Conservation (phyloP, 2,888 invertebrate genomes). For the Neria commutata region DNA sequence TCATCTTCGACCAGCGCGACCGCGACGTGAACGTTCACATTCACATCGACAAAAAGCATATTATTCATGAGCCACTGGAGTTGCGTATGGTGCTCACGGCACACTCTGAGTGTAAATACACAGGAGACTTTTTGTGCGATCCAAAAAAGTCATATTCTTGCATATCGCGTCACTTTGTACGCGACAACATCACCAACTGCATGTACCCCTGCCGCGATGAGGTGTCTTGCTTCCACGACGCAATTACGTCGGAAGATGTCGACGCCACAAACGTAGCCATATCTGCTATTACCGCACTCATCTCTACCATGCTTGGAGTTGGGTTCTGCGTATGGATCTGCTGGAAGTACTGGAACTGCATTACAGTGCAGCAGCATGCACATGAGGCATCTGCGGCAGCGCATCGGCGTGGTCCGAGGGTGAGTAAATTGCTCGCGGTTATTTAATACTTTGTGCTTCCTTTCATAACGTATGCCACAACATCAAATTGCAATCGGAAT, state of each 20-base stretch:
- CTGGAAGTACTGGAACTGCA: constrained; percentile 61
- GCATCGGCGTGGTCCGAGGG: constrained; percentile 32
- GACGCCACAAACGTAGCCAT: constrained; percentile 57
- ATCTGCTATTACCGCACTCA: constrained; percentile 58
- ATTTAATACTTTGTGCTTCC: too few species aligned
- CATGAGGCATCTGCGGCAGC: constrained; percentile 54
- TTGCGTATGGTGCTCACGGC: constrained; percentile 56
- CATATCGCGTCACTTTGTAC: constrained; percentile 55
- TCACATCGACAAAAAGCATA: constrained; percentile 45
- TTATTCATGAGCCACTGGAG: constrained; percentile 51
- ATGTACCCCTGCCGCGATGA: constrained; percentile 58
- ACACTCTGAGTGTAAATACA: constrained; percentile 51
- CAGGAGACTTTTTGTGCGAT: constrained; percentile 52
- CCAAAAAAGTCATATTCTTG: constrained; percentile 52
- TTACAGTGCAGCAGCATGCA: constrained; percentile 57
- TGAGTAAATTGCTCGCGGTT: too few species aligned
- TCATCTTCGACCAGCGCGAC: constrained; percentile 55
- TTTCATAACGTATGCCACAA: too few species aligned
- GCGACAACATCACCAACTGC: constrained; percentile 58
- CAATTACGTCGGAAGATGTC: constrained; percentile 44
- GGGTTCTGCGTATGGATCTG: constrained; percentile 59
- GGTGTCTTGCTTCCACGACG: constrained; percentile 53
- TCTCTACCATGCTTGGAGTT: constrained; percentile 60
- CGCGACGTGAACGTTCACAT: constrained; percentile 50
- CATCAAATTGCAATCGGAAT: too few species aligned